A percentile compares a stretch with the other conserved stretches of the same genome.
phyloP scores from a whole-genome alignment of 2,797 vertebrate species.

The Podarcis siculus region DNA sequence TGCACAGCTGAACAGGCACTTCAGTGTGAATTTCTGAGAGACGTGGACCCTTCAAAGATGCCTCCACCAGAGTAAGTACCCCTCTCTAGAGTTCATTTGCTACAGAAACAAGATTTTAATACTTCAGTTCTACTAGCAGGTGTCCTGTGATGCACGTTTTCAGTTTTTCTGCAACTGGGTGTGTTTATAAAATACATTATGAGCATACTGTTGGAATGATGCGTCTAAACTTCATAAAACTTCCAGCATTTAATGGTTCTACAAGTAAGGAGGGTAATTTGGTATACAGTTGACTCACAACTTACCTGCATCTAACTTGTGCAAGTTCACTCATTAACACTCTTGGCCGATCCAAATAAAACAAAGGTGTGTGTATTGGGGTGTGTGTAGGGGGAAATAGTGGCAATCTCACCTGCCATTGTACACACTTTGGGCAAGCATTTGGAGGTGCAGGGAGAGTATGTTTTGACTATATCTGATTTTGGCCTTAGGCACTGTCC shows the following conservation, averaged over 20 bases:
- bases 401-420: no score
- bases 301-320: no score
- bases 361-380: no score
- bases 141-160: not conserved
- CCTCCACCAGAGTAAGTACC: slow-evolving; percentile 95
- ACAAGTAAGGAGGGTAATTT: not conserved
- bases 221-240: not conserved
- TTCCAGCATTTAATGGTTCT: not conserved
- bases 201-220: not conserved
- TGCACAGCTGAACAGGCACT: slow-evolving; percentile 95
- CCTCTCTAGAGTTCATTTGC: not conserved
- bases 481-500: no score
- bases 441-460: no score
- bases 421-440: no score
- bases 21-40: slow-evolving; percentile 93
- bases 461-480: no score
- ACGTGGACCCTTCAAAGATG: slow-evolving; percentile 97
- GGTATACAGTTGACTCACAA: no score
- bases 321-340: no score
- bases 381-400: no score
- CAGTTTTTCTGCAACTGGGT: not conserved
- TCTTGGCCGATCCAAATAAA: no score
- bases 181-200: not conserved
- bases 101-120: not conserved
- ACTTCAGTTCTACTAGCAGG: not conserved